Percentiles rank a stretch among this genome's conserved stretches.
phyloP scores from a whole-genome alignment of 2,888 invertebrate genomes.

The Drosophila suboccidentalis region DNA sequence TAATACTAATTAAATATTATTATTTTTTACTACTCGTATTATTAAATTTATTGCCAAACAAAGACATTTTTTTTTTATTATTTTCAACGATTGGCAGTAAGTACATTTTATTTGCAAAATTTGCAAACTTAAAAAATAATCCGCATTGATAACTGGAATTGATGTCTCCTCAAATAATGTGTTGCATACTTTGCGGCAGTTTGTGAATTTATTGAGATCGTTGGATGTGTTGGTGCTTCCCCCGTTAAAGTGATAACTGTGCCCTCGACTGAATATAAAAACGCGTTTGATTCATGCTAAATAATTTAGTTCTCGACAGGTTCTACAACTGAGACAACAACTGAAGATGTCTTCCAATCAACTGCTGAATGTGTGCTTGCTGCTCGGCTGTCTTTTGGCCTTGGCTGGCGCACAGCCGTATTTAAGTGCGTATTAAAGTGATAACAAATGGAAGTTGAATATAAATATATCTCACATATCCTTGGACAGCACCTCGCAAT shows the following conservation, averaged over 20 bases:
- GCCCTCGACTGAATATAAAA: constrained; percentile 44
- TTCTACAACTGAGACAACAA: constrained; percentile 21
- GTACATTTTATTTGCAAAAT: not conserved
- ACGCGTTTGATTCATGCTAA: constrained; percentile 31
- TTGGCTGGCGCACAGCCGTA: constrained; percentile 36
- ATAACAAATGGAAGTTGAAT: not conserved
- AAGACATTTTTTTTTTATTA: not conserved
- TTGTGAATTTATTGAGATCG: not conserved
- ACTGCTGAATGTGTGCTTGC: constrained; percentile 25
- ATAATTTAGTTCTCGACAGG: constrained; percentile 46
- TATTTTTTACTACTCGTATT: too few species aligned
- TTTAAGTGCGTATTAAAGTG: constrained; percentile 40
- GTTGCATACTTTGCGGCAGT: constrained; percentile 15
- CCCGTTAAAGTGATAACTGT: constrained; percentile 17
- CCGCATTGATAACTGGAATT: not conserved
- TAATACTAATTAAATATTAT: not conserved
- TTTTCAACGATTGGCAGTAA: not conserved
- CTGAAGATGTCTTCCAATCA: constrained; percentile 37
- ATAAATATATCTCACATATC: not conserved
- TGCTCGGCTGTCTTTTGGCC: constrained; percentile 40
- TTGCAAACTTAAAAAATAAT: not conserved
- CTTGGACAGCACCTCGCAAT: constrained; percentile 51
- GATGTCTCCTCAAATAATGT: not conserved
- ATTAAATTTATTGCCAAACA: too few species aligned
- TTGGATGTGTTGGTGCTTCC: constrained; percentile 40